Evolutionary conservation across 2,888 invertebrate genomes (phyloP).

Genomic region (Sabatieria punctata): DNA sequence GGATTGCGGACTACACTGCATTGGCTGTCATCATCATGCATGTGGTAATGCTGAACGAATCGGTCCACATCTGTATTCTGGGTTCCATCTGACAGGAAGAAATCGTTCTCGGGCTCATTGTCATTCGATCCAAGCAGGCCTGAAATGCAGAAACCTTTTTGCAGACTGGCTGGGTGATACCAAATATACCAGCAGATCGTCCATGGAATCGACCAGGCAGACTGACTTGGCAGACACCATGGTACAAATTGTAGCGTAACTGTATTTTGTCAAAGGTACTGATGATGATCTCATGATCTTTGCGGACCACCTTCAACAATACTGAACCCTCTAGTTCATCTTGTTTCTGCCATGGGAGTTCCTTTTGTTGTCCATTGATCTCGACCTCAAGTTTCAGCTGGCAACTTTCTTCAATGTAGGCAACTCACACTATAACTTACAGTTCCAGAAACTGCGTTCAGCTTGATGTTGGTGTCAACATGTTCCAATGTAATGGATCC

Average conservation of each 20-base stretch:
- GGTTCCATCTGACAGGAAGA: conserved; percentile 46
- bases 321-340: conserved; percentile 10
- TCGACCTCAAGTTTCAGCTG: no score
- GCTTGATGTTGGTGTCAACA: neutral
- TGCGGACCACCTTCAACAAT: neutral
- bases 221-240: conserved; percentile 5
- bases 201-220: conserved; percentile 8
- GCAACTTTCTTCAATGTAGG: no score
- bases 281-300: conserved; percentile 5
- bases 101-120: conserved; percentile 68
- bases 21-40: conserved; percentile 1
- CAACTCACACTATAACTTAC: no score
- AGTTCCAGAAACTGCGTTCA: neutral
- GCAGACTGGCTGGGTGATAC: no score
- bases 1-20: neutral
- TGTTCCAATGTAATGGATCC: neutral
- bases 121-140: conserved; percentile 71
- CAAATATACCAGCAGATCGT: conserved; percentile 4
- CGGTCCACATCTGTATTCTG: conserved; percentile 6
- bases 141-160: neutral
- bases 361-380: conserved; percentile 22
- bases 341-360: conserved; percentile 26
- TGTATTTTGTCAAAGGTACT: conserved; percentile 4
- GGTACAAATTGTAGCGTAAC: conserved; percentile 3
- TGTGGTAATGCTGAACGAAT: neutral